A percentile compares a stretch with the other conserved stretches of the same genome.
Evolutionary conservation across 2,888 invertebrate species (phyloP).

Genomic region (Nephrotoma appendiculata): DNA sequence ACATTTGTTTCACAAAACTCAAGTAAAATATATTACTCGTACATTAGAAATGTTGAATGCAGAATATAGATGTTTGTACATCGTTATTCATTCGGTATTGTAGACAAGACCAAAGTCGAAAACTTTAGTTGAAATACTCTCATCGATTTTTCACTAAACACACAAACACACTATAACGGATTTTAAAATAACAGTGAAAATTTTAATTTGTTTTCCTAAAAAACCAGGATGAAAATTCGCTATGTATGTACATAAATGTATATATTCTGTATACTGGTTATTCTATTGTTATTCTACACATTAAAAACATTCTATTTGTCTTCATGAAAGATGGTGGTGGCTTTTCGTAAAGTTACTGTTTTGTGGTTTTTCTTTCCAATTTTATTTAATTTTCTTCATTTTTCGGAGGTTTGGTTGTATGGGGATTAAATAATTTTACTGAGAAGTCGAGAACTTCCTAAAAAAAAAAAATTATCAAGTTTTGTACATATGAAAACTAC

Average conservation of each 20-base stretch:
- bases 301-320: neutral
- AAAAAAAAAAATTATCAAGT: neutral
- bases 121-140: neutral
- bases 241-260: neutral
- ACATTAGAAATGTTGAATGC: no score
- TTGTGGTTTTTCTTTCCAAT: neutral
- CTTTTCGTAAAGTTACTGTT: neutral
- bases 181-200: neutral
- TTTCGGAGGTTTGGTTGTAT: neutral
- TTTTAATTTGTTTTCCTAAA: neutral
- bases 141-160: neutral
- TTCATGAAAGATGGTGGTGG: neutral
- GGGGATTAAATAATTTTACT: neutral
- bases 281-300: neutral
- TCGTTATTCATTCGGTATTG: no score
- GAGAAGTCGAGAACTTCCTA: neutral
- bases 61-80: no score
- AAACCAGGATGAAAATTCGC: neutral
- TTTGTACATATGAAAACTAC: neutral
- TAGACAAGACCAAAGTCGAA: neutral
- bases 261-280: neutral
- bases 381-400: neutral
- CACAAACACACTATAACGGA: neutral
- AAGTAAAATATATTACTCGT: no score
- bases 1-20: no score